Percentiles rank a stretch among this genome's conserved stretches.
Evolutionary conservation across 2,888 invertebrate species (phyloP).

Genomic region (Liodrosophila aerea): DNA sequence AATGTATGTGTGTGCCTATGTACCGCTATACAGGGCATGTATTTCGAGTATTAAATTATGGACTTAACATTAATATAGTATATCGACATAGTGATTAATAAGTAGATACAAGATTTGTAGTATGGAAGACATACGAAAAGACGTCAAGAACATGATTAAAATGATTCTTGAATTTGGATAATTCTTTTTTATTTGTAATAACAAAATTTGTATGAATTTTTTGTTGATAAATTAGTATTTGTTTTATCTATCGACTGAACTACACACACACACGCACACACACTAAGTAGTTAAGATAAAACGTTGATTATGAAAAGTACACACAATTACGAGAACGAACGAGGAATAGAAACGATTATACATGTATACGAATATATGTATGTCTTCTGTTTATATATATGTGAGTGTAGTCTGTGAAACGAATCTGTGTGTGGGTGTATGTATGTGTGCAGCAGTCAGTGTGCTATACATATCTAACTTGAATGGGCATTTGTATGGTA

Average conservation of each 20-base stretch:
- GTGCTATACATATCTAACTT: neutral
- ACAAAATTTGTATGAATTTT: conserved; percentile 34
- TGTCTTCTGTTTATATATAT: conserved; percentile 11
- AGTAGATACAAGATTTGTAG: conserved; percentile 28
- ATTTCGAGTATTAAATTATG: too few species aligned
- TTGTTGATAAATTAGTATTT: conserved; percentile 10
- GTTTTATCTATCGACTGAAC: conserved; percentile 38
- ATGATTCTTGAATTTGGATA: conserved; percentile 42
- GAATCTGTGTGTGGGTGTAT: conserved; percentile 5
- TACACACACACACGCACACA: conserved; percentile 67
- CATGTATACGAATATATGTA: conserved; percentile 29
- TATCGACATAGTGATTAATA: conserved; percentile 26
- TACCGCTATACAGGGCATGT: conserved; percentile 13
- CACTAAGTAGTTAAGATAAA: conserved; percentile 61
- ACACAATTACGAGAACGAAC: conserved; percentile 74
- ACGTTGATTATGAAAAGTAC: conserved; percentile 65
- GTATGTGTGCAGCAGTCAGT: conserved; percentile 12
- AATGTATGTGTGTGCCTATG: conserved; percentile 5
- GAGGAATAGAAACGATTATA: conserved; percentile 58
- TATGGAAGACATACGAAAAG: conserved; percentile 61
- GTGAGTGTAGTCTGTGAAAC: conserved; percentile 11
- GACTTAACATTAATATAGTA: conserved; percentile 47
- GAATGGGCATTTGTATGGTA: too few species aligned
- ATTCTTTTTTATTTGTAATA: conserved; percentile 20
- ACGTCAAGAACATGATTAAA: conserved; percentile 30